Percentiles rank a stretch among this genome's conserved stretches.
Evolutionary conservation across 2,113 vertebrate species (phyloP).

Genomic region (Vidua macroura): DNA sequence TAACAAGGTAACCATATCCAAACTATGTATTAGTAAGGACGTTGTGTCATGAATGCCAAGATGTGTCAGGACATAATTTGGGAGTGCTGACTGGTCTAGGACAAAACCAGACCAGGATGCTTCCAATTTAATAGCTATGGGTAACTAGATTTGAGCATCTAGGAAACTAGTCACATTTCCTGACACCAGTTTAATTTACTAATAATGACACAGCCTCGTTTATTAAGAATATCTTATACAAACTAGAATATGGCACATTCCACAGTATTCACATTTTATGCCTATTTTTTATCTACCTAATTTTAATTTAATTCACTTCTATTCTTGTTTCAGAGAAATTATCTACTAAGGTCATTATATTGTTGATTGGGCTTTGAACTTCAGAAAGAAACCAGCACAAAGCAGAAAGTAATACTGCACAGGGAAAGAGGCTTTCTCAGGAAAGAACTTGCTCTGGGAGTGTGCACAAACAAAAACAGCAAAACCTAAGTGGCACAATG

Average conservation of each 20-base stretch:
- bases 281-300: neutral
- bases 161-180: neutral
- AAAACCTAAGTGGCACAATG: neutral
- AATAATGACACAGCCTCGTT: neutral
- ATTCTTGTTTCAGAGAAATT: neutral
- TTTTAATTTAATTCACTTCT: neutral
- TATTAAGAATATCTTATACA: neutral
- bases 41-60: fast-evolving
- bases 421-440: neutral
- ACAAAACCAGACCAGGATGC: neutral
- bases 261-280: neutral
- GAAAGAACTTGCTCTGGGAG: neutral
- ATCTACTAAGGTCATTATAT: neutral
- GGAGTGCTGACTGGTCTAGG: neutral
- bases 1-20: neutral
- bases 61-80: neutral
- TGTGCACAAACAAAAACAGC: neutral
- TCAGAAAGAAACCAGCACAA: neutral
- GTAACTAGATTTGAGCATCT: neutral
- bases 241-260: neutral
- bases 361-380: neutral
- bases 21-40: neutral
- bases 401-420: neutral
- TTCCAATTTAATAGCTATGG: neutral
- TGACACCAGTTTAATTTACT: neutral